Base-by-base conservation (phyloP, 1,140 invertebrate species). In the Aricia agestis region DNA sequence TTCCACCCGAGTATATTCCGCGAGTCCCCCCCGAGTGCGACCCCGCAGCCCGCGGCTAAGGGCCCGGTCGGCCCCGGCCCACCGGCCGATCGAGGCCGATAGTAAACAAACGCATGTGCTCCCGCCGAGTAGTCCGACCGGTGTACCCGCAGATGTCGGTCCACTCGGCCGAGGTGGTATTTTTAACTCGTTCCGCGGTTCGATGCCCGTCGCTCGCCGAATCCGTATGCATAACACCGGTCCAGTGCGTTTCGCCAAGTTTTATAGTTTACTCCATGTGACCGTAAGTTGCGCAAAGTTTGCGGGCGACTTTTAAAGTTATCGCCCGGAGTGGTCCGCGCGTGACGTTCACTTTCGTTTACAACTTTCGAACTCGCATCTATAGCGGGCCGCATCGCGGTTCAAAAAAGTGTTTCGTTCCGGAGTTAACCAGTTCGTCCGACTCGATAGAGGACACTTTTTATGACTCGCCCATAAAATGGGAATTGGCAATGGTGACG, bases 21-120 rank as follows among this genome's bases (percentile, higher is more conserved):
- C 72, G 69, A 68, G 74, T 70, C 66, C 74, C 75, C 69, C 75
- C 76, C 72, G 71, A 70, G 69, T 75, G 66, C 66, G 74, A 71
- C 72, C 57, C 69, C 72, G 74, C 25, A 9, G 36, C 36, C 36
- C 74, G 66, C 66, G 74, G 72, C 74, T 45, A 68, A 72, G 75
- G 69, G 3, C 77, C 72, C 68, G 74, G 70, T 76, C 77, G 66
- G 79, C 70, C 78, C 71, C 78, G 66, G 61, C 67, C 31, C 78
- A 76, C 73, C 74, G 74, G 67, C 71, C 82, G 84, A 84, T 84
- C 85, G 76, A 74, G 75, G 70, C 77, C 80, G 86, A 87, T 90
- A 85, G 89, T 91, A 91, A 91, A 91, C 89, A 91, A 91, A 89
- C 89, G 83, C 89, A 91, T 91, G 89, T 89, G 89, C 76, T 82